phyloP scores from a whole-genome alignment of 30 jellyfish, hydroid and myxozoan genomes.

The Aurelia coerulea region DNA sequence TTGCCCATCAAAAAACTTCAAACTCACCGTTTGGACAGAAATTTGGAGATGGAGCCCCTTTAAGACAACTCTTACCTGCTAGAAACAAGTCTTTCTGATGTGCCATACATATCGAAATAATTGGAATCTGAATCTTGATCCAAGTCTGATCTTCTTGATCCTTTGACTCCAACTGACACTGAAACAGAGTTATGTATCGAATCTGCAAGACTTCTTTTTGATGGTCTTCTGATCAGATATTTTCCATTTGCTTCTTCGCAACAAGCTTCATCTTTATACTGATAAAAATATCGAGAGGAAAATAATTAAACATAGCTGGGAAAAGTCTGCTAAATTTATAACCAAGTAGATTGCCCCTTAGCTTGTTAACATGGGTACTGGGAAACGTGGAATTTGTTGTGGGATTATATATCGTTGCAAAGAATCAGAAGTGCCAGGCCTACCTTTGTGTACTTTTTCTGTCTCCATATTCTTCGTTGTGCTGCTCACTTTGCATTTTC shows the following conservation, averaged over 20 bases:
- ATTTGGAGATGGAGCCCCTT: too few relatives aligned
- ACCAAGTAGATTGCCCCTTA: background rate
- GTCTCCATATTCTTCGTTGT: too few relatives aligned
- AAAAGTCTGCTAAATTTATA: background rate
- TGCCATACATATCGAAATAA: conserved; percentile 92
- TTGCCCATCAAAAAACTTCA: too few relatives aligned
- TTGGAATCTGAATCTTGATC: conserved; percentile 79
- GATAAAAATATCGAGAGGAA: background rate
- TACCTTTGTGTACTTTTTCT: too few relatives aligned
- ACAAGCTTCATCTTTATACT: conserved; percentile 61
- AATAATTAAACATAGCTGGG: background rate
- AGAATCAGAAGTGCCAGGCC: too few relatives aligned
- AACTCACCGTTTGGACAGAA: too few relatives aligned
- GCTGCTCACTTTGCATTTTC: too few relatives aligned
- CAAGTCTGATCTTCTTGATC: conserved; percentile 58
- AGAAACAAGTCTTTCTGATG: conserved; percentile 54
- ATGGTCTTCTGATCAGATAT: conserved; percentile 75
- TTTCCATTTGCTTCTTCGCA: conserved; percentile 69
- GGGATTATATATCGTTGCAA: too few relatives aligned
- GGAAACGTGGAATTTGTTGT: too few relatives aligned
- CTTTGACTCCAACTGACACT: conserved; percentile 42
- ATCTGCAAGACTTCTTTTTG: conserved; percentile 80
- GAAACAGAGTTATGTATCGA: conserved; percentile 51
- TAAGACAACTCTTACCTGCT: conserved; percentile 14
- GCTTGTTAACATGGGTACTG: too few relatives aligned